Conservation (phyloP, 2,888 invertebrate genomes). For the Apotomis capreana region DNA sequence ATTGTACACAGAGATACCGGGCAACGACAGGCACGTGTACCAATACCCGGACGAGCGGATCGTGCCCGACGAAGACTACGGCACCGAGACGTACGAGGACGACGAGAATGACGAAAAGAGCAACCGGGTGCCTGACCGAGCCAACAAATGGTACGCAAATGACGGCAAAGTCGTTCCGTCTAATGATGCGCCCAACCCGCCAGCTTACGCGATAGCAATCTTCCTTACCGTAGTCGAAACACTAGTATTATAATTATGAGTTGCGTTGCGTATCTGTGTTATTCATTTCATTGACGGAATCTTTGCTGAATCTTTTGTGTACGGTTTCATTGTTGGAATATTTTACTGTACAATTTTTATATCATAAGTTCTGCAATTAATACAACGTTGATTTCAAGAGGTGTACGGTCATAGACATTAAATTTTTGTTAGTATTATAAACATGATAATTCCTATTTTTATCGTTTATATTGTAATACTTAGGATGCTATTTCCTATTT, state of each 20-base stretch:
- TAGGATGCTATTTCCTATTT: too few species aligned
- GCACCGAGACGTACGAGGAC: slow-evolving; percentile 69
- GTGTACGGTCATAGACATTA: too few species aligned
- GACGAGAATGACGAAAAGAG: slow-evolving; percentile 67
- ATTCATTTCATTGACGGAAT: not conserved
- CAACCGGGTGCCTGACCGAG: slow-evolving; percentile 77
- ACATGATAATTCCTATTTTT: too few species aligned
- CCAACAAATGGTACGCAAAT: slow-evolving; percentile 80
- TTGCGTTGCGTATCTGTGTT: slow-evolving; percentile 21
- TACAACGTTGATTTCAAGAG: too few species aligned
- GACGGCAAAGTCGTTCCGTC: slow-evolving; percentile 68
- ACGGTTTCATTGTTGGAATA: not conserved
- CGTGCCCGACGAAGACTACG: slow-evolving; percentile 74
- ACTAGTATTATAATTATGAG: slow-evolving; percentile 36
- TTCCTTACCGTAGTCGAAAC: slow-evolving; percentile 49
- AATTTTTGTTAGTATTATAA: too few species aligned
- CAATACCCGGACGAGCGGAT: slow-evolving; percentile 73
- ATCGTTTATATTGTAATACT: too few species aligned
- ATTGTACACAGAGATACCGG: slow-evolving; percentile 74
- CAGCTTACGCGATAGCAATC: slow-evolving; percentile 52
- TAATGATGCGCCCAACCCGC: slow-evolving; percentile 53
- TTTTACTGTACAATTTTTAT: not conserved
- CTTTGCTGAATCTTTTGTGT: not conserved
- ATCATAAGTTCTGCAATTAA: not conserved
- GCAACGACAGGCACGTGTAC: slow-evolving; percentile 75